Evolutionary conservation across 2,888 invertebrate genomes (phyloP).

Genomic region (Chloroclysta siterata): DNA sequence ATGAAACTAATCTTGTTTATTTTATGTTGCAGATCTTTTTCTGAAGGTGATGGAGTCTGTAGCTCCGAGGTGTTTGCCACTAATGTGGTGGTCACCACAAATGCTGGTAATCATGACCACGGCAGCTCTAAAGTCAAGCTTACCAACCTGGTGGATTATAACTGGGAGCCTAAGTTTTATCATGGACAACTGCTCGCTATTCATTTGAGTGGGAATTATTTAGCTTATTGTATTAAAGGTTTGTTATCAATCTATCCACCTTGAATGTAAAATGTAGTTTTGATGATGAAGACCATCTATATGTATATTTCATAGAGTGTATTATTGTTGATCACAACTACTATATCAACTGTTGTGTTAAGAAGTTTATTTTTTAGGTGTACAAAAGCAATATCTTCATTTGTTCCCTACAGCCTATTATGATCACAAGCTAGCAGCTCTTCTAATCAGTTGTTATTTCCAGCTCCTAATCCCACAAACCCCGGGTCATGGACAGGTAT

Average conservation of each 20-base stretch:
- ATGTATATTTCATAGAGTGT: too few species aligned
- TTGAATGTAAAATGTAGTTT: not conserved
- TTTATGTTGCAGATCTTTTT: constrained; percentile 80
- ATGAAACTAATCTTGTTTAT: not conserved
- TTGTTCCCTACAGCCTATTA: too few species aligned
- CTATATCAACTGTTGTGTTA: too few species aligned
- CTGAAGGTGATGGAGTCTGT: constrained; percentile 85
- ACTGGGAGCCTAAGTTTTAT: constrained; percentile 96
- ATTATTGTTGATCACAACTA: too few species aligned
- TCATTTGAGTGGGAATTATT: constrained; percentile 92
- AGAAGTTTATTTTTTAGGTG: too few species aligned
- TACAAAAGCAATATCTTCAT: too few species aligned
- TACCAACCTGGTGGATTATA: constrained; percentile 95
- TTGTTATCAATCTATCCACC: constrained; percentile 27
- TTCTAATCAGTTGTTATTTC: not conserved
- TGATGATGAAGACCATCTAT: not conserved
- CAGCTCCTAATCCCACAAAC: constrained; percentile 71
- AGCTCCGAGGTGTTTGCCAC: constrained; percentile 84
- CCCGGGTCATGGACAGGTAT: constrained; percentile 86
- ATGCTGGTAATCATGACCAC: constrained; percentile 89
- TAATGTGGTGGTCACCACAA: constrained; percentile 89
- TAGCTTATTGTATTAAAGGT: constrained; percentile 97
- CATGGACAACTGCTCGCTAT: constrained; percentile 95
- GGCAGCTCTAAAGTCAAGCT: constrained; percentile 96
- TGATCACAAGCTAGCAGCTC: too few species aligned